Percentiles rank a stretch among this genome's conserved stretches.
phyloP scores from a whole-genome alignment of 2,888 invertebrate genomes.

The Trichacis sp. region DNA sequence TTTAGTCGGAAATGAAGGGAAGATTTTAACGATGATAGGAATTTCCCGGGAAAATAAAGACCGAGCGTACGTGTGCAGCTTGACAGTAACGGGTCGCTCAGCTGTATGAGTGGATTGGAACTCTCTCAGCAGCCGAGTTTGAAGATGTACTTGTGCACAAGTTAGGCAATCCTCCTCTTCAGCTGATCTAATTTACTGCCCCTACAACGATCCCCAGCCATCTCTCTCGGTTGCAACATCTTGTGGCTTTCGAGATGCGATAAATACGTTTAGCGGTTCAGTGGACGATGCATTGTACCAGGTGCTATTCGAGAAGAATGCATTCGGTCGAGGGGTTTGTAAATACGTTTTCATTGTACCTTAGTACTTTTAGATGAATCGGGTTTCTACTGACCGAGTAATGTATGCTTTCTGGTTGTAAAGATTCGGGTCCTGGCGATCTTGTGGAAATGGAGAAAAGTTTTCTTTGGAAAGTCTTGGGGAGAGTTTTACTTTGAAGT shows the following conservation, averaged over 20 bases:
- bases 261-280: slow-evolving; percentile 42
- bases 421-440: too few species aligned
- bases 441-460: not conserved
- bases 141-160: slow-evolving; percentile 53
- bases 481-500: too few species aligned
- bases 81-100: slow-evolving; percentile 24
- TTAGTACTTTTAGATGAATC: not conserved
- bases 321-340: slow-evolving; percentile 16
- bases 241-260: slow-evolving; percentile 49
- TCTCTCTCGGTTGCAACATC: slow-evolving; percentile 54
- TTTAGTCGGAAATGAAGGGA: slow-evolving; percentile 3
- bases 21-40: slow-evolving; percentile 4
- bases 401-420: not conserved
- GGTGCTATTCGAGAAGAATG: slow-evolving; percentile 36
- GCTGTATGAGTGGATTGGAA: slow-evolving; percentile 51
- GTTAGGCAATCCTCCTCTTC: slow-evolving; percentile 62
- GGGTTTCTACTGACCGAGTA: not conserved
- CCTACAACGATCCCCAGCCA: slow-evolving; percentile 64
- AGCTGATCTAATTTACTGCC: slow-evolving; percentile 66
- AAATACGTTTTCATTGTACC: not conserved
- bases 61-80: slow-evolving; percentile 17
- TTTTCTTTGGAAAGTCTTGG: too few species aligned
- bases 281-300: slow-evolving; percentile 41
- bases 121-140: slow-evolving; percentile 41
- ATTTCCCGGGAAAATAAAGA: not conserved